Percentiles rank a stretch among this genome's conserved stretches.
Conservation (phyloP, 2,113 vertebrate genomes). For the Hyperopisus bebe region DNA sequence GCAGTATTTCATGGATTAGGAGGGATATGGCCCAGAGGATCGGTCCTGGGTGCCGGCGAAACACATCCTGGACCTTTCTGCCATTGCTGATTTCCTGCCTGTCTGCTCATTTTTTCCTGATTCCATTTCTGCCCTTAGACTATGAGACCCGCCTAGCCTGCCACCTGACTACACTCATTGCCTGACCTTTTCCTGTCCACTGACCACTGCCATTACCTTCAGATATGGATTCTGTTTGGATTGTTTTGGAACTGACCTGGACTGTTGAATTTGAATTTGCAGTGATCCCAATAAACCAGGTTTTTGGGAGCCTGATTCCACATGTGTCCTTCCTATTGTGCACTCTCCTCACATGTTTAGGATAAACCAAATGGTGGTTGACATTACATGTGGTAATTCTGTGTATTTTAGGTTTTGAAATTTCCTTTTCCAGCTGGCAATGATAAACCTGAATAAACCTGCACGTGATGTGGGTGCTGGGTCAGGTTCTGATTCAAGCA, state of each 20-base stretch:
- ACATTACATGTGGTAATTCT: not conserved
- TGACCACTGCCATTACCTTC: not conserved
- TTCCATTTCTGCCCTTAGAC: not conserved
- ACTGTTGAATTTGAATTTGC: not conserved
- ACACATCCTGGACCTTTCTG: no score
- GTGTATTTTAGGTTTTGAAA: not conserved
- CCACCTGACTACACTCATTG: not conserved
- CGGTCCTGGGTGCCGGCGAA: no score
- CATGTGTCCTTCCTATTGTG: not conserved
- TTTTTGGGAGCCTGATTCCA: not conserved
- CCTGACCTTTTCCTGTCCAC: not conserved
- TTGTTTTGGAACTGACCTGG: not conserved
- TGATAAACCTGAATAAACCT: not conserved
- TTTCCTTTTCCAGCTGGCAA: not conserved
- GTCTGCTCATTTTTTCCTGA: not conserved
- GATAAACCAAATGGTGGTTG: not conserved
- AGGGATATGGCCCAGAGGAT: no score
- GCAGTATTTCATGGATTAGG: no score
- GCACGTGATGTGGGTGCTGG: not conserved
- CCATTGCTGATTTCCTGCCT: not conserved
- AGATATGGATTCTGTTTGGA: not conserved
- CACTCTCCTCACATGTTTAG: not conserved
- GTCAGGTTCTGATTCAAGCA: not conserved
- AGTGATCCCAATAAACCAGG: not conserved
- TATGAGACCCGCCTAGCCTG: not conserved